These are phyloP conservation scores for Rhineura floridana DNA, from an alignment of 2,113 vertebrate species.

Conservation along the genomic window DNA sequence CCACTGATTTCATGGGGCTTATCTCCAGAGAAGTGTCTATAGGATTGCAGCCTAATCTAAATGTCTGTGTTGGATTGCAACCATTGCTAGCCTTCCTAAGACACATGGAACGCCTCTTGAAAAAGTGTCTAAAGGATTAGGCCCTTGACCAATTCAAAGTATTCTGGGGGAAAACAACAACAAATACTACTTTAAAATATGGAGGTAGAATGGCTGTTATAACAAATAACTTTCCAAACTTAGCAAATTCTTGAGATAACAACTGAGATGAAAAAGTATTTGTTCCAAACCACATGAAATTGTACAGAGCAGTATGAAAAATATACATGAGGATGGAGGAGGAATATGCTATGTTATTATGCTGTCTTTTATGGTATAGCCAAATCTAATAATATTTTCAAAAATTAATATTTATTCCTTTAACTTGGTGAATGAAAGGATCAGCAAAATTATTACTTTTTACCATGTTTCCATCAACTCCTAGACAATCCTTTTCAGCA, in stretches of 20 bases:
- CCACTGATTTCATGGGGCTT: too few species aligned
- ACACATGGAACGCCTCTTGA: neutral
- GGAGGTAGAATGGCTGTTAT: neutral
- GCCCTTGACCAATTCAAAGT: neutral
- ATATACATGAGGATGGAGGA: too few species aligned
- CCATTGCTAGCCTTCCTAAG: neutral
- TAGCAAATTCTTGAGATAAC: too few species aligned
- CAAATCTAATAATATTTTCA: too few species aligned
- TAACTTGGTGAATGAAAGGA: constrained; percentile 29
- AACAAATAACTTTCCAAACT: too few species aligned
- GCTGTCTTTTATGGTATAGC: too few species aligned
- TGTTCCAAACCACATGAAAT: constrained; percentile 8
- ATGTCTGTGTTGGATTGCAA: too few species aligned
- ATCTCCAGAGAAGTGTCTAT: too few species aligned
- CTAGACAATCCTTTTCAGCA: neutral
- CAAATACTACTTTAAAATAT: neutral
- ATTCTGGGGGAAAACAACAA: neutral
- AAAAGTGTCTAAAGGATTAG: neutral
- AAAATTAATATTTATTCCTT: too few species aligned
- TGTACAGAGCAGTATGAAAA: too few species aligned
- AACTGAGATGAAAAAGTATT: neutral
- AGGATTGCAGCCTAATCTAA: too few species aligned
- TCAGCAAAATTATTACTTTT: constrained; percentile 23
- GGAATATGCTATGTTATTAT: too few species aligned
- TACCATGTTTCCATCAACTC: constrained; percentile 24